A percentile compares a stretch with the other conserved stretches of the same genome.
phyloP scores from a whole-genome alignment of 2,888 invertebrate species.

The Harpalus rufipes region DNA sequence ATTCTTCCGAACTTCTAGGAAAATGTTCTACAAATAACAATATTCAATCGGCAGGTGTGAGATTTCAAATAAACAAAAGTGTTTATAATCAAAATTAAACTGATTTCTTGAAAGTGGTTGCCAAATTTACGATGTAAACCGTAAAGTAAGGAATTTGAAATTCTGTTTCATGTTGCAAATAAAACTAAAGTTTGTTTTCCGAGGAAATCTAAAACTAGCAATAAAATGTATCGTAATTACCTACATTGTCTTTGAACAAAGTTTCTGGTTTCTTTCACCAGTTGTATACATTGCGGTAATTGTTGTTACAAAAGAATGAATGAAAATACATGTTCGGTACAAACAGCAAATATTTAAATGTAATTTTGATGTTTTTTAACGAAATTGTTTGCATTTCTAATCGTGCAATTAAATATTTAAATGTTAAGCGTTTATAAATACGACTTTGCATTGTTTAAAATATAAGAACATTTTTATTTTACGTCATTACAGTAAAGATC shows the following conservation, averaged over 20 bases:
- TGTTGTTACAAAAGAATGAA: not conserved
- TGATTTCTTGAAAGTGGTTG: conserved; percentile 39
- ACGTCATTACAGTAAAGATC: not conserved
- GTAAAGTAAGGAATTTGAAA: conserved; percentile 49
- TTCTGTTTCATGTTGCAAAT: conserved; percentile 47
- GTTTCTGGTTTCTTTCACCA: not conserved
- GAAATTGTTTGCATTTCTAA: conserved; percentile 11
- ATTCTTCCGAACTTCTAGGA: conserved; percentile 20
- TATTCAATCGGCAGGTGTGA: conserved; percentile 53
- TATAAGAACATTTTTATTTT: not conserved
- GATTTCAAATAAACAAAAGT: conserved; percentile 58
- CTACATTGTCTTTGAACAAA: conserved; percentile 12
- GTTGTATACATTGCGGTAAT: not conserved
- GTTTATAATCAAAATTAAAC: conserved; percentile 40
- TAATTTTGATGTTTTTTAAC: conserved; percentile 22
- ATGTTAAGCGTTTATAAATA: not conserved
- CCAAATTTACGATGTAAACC: conserved; percentile 60
- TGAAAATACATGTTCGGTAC: not conserved
- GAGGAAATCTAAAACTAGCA: not conserved
- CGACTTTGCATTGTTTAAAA: not conserved
- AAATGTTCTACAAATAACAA: conserved; percentile 21
- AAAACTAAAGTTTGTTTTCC: conserved; percentile 32
- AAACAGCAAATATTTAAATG: conserved; percentile 29
- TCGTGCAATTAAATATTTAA: not conserved
- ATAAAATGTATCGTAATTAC: conserved; percentile 13